Conservation (phyloP, 2,888 invertebrate genomes). For the Bhutanitis thaidina region DNA sequence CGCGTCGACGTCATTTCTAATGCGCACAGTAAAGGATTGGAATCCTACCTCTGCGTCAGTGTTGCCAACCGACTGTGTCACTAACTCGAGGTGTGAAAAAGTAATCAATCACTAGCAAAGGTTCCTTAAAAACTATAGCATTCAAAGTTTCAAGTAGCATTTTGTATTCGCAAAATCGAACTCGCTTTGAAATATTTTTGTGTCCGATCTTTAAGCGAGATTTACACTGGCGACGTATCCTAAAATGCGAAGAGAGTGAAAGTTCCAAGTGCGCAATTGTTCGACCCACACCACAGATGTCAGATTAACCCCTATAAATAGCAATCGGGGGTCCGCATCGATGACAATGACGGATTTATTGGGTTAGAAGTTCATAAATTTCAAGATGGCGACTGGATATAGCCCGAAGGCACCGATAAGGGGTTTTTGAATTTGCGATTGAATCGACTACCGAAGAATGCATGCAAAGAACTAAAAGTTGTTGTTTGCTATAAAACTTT, state of each 20-base stretch:
- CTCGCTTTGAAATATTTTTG: background rate
- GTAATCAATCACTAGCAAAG: too few relatives aligned
- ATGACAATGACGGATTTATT: slow-evolving; percentile 17
- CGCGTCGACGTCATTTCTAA: too few relatives aligned
- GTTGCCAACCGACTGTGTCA: too few relatives aligned
- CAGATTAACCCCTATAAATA: slow-evolving; percentile 26
- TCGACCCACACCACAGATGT: slow-evolving; percentile 23
- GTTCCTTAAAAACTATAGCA: too few relatives aligned
- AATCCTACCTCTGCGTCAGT: too few relatives aligned
- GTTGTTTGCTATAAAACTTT: too few relatives aligned
- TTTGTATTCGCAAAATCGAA: background rate
- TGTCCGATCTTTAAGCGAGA: slow-evolving; percentile 4
- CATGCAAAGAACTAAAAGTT: background rate
- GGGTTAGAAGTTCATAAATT: background rate
- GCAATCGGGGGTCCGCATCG: slow-evolving; percentile 21
- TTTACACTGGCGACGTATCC: slow-evolving; percentile 1
- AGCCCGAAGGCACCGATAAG: slow-evolving; percentile 2
- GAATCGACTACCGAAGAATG: background rate
- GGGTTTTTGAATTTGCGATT: background rate
- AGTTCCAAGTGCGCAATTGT: slow-evolving; percentile 16
- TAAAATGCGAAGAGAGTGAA: slow-evolving; percentile 18
- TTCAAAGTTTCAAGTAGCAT: too few relatives aligned
- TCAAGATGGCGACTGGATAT: slow-evolving; percentile 4
- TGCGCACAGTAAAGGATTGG: too few relatives aligned
- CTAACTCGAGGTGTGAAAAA: too few relatives aligned